Percentiles rank a stretch among this genome's conserved stretches.
Evolutionary conservation across 2,888 invertebrate species (phyloP).

Genomic region (Boloria euphrosyne): DNA sequence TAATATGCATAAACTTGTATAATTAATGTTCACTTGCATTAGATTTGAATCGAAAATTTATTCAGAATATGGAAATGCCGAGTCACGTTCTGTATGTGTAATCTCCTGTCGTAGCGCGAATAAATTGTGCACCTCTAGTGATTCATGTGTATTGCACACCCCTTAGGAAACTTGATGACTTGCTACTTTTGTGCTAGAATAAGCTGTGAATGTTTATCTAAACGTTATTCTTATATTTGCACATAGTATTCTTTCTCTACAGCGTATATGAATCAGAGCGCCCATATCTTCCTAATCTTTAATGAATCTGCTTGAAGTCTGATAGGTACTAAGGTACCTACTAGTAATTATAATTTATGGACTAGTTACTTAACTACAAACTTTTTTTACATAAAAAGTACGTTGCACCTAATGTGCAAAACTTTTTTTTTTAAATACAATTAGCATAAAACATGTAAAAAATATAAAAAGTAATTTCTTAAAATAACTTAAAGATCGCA

Average conservation of each 20-base stretch:
- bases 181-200: constrained; percentile 20
- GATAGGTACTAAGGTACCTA: too few species aligned
- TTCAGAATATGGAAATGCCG: constrained; percentile 18
- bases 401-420: background rate
- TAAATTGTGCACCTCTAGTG: constrained; percentile 39
- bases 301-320: too few species aligned
- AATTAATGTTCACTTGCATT: background rate
- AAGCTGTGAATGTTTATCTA: constrained; percentile 24
- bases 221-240: too few species aligned
- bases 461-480: too few species aligned
- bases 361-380: background rate
- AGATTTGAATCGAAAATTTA: background rate
- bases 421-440: too few species aligned
- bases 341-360: too few species aligned
- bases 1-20: background rate
- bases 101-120: constrained; percentile 21
- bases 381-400: background rate
- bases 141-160: constrained; percentile 41
- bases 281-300: too few species aligned
- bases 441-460: too few species aligned
- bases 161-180: constrained; percentile 35
- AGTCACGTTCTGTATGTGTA: constrained; percentile 35
- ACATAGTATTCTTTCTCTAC: too few species aligned
- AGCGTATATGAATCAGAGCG: too few species aligned
- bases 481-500: too few species aligned